These are phyloP conservation scores for Telmatochromis sp. DNA, from an alignment of 2,113 vertebrate species.

Conservation along the genomic window DNA sequence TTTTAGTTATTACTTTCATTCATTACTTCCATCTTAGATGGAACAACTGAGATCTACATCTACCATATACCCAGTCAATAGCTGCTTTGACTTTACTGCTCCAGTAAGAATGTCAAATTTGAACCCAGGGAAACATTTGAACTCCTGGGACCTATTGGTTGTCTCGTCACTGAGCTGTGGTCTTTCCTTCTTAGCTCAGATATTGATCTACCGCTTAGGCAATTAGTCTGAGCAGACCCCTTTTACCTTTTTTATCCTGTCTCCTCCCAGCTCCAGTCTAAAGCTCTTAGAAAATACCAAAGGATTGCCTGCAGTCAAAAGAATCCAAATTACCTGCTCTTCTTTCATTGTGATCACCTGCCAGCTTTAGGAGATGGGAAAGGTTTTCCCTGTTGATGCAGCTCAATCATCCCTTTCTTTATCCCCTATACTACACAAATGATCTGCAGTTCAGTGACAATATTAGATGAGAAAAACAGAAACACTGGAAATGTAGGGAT, in stretches of 20 bases:
- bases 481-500: neutral
- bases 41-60: neutral
- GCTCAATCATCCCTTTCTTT: neutral
- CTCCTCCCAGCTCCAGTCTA: slow-evolving; percentile 2
- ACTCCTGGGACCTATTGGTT: slow-evolving; percentile 30
- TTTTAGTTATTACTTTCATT: neutral
- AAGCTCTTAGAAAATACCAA: slow-evolving; percentile 23
- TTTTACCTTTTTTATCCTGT: slow-evolving; percentile 6
- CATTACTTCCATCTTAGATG: neutral
- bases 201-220: slow-evolving; percentile 56
- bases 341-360: slow-evolving; percentile 21
- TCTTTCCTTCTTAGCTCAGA: slow-evolving; percentile 34
- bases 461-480: neutral
- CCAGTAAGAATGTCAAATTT: slow-evolving; percentile 28
- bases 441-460: neutral
- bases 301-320: slow-evolving; percentile 33
- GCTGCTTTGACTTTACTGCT: neutral
- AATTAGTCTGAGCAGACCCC: slow-evolving; percentile 54
- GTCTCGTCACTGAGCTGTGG: slow-evolving; percentile 27
- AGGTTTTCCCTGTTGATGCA: neutral
- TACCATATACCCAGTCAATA: neutral
- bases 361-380: neutral
- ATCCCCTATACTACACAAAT: neutral
- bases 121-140: slow-evolving; percentile 20
- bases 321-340: slow-evolving; percentile 27